Evolutionary conservation across 2,113 vertebrate species (phyloP).

Genomic region (Limnothrissa miodon): DNA sequence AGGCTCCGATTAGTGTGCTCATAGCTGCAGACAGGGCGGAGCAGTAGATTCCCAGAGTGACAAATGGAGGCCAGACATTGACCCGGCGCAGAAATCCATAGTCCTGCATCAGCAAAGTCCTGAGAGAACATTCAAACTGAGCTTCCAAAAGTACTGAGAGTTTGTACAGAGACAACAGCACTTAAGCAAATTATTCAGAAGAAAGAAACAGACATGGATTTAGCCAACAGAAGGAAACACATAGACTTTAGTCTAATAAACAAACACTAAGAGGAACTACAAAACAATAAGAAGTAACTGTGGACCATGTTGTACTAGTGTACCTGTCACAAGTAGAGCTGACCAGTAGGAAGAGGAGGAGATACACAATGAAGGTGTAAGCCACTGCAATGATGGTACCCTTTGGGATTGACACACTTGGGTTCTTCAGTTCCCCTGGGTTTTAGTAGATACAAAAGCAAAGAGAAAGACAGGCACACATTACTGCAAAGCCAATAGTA

Average conservation of each 20-base stretch:
- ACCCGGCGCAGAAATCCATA: conserved; percentile 84
- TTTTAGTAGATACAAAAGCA: neutral
- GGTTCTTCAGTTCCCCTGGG: conserved; percentile 83
- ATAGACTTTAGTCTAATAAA: neutral
- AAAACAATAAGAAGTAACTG: neutral
- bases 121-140: conserved; percentile 46
- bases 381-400: conserved; percentile 82
- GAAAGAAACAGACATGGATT: too few relatives aligned
- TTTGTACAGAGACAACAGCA: neutral
- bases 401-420: conserved; percentile 83
- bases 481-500: too few relatives aligned
- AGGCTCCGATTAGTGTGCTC: conserved; percentile 87
- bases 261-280: neutral
- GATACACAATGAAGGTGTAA: conserved; percentile 82
- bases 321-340: conserved; percentile 85
- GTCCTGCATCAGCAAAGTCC: conserved; percentile 79
- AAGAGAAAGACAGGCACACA: neutral
- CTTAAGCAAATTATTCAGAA: too few relatives aligned
- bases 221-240: neutral
- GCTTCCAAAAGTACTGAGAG: conserved; percentile 37
- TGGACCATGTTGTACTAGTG: neutral
- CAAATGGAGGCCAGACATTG: conserved; percentile 84
- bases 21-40: conserved; percentile 84
- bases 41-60: conserved; percentile 82
- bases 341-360: conserved; percentile 80